A percentile compares a stretch with the other conserved stretches of the same genome.
Conservation (phyloP, 2,797 vertebrate genomes). For the Triplophysa yarkandensis region DNA sequence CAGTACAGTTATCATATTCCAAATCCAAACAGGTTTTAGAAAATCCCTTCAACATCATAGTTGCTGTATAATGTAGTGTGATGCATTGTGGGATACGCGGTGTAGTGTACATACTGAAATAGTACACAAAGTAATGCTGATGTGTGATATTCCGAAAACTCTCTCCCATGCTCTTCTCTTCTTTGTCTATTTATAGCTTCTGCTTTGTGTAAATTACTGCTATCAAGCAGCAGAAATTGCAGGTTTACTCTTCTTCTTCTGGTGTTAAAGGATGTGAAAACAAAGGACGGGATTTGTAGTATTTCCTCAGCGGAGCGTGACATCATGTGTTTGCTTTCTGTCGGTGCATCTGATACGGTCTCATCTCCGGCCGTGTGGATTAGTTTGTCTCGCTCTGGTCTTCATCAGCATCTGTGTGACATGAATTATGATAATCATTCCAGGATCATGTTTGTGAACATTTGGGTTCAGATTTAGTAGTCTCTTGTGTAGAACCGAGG, state of each 20-base stretch:
- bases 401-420: constrained; percentile 12
- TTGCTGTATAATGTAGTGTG: not conserved
- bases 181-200: constrained; percentile 49
- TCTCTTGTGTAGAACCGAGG: no score
- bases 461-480: not conserved
- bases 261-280: constrained; percentile 2
- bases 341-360: constrained; percentile 18
- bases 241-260: constrained; percentile 37
- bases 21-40: not conserved
- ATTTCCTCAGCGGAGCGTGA: not conserved
- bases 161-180: not conserved
- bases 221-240: constrained; percentile 51
- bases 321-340: constrained; percentile 5
- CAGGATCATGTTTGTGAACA: not conserved
- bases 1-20: not conserved
- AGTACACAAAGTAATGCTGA: not conserved
- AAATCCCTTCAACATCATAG: no score
- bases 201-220: constrained; percentile 47
- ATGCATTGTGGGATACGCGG: not conserved
- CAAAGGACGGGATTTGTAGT: not conserved
- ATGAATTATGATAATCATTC: not conserved
- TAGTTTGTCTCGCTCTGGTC: not conserved
- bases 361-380: not conserved
- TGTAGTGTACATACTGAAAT: not conserved
- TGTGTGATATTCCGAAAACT: not conserved